Conservation (phyloP, 2,113 vertebrate genomes). For the Sebastes schlegelii region DNA sequence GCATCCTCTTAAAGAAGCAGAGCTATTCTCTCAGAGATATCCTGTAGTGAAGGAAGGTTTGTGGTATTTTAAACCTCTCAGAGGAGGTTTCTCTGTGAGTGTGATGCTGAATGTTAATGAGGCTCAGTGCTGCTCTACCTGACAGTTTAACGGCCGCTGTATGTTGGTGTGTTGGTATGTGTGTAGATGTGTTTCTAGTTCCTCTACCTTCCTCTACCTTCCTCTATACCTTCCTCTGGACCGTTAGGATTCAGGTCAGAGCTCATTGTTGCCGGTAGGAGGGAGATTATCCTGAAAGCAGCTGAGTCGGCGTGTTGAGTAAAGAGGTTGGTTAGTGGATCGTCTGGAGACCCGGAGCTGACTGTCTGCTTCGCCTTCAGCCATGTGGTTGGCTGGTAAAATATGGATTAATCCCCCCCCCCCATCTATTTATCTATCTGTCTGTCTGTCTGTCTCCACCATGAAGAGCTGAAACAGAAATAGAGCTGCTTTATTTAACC, state of each 20-base stretch:
- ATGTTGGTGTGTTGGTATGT: constrained; percentile 11
- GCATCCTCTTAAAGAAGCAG: constrained; percentile 11
- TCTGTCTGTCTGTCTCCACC: background rate
- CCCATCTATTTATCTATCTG: background rate
- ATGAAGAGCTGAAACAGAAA: constrained; percentile 12
- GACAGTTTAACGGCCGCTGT: constrained; percentile 31
- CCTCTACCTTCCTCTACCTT: too few relatives aligned
- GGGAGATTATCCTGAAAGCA: constrained; percentile 45
- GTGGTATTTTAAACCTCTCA: constrained; percentile 36
- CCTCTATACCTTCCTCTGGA: background rate
- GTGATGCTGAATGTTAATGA: constrained; percentile 66
- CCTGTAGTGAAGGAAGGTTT: constrained; percentile 4
- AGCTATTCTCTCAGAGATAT: background rate
- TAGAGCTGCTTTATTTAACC: too few relatives aligned
- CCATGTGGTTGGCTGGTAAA: constrained; percentile 21
- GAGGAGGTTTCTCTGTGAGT: constrained; percentile 23
- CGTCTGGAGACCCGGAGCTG: constrained; percentile 20
- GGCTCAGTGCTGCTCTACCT: constrained; percentile 35
- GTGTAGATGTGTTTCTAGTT: constrained; percentile 6
- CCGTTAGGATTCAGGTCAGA: constrained; percentile 47
- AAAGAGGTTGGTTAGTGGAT: constrained; percentile 44
- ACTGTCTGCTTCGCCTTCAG: constrained; percentile 39
- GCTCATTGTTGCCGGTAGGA: constrained; percentile 32
- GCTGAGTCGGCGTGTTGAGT: constrained; percentile 60
- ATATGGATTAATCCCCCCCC: constrained; percentile 52